Conservation (phyloP, 92 coral and sea anemone species). For the Zoanthus gigantus region DNA sequence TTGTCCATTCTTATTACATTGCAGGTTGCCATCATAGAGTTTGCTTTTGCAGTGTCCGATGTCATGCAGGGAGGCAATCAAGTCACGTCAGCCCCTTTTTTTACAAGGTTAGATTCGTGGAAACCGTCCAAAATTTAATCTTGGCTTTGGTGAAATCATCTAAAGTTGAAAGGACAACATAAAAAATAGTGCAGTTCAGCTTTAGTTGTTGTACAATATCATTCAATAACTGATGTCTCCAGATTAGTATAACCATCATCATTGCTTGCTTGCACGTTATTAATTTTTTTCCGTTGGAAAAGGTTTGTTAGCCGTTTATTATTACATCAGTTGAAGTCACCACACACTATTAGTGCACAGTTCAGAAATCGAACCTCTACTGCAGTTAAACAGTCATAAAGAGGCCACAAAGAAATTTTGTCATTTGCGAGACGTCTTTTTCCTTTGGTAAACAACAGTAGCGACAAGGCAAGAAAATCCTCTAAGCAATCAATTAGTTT, state of each 20-base stretch:
- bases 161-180: too few relatives aligned
- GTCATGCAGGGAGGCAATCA: constrained; percentile 91
- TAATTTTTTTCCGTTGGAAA: neutral
- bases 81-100: constrained; percentile 92
- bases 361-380: neutral
- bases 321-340: neutral
- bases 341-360: neutral
- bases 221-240: too few relatives aligned
- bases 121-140: neutral
- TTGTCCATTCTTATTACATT: neutral
- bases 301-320: neutral
- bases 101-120: constrained; percentile 65
- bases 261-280: neutral
- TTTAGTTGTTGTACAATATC: too few relatives aligned
- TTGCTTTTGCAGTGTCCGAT: constrained; percentile 77
- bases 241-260: neutral
- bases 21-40: constrained; percentile 29
- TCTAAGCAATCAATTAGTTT: neutral
- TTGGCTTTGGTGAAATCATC: too few relatives aligned
- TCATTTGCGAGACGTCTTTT: neutral
- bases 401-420: neutral
- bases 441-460: neutral
- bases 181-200: too few relatives aligned
- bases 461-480: neutral
- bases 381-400: neutral